Evolutionary conservation across 2,888 invertebrate species (phyloP), one percentile per base, ranked within the genome.

Genomic region (Lasioglossum villosulum): DNA sequence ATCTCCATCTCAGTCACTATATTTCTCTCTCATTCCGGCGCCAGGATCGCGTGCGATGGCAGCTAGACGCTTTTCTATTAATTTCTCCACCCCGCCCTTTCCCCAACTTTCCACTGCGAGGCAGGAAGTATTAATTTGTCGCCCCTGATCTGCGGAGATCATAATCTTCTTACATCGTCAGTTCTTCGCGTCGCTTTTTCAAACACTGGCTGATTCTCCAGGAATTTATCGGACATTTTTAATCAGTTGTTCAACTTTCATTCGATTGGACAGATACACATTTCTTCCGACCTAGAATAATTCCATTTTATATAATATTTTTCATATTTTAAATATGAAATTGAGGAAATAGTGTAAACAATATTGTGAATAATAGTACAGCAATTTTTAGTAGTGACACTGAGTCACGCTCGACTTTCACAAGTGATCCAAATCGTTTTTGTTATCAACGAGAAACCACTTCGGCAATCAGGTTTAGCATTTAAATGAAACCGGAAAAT

Each of bases 21-120:
- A n/a, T 56, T 56, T n/a, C 56, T 56, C 39, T 75, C 48, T 63
- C 37, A 30, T 39, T 70, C 75, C 82, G 87, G 87, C 87, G 87
- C 87, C 88, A 84, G 73, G 68, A 78, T 72, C 77, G 30, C 34
- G 63, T 66, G 19, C 76, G 12, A 56, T 71, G 70, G 52, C 80
- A 80, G 14, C 71, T 76, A 42, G 66, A 75, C 71, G 86, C 48
- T 86, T 86, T 83, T 83, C 77, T 86, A 82, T 86, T 83, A 80
- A 83, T 86, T 86, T 80, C 10, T 34, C 23, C 10, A 23, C 39
- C 2, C 14, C 34, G 1, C 48, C 27, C 4, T 63, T 23, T n/a
- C 66, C 12, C 4, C 48, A 74, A 78, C 74, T 74, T 83, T 83
- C 70, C 37, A 74, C 3, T 34, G 2, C 66, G n/a, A 10, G 48